These are phyloP conservation scores for Keiferia lycopersicella DNA, from an alignment of 2,888 invertebrate species.

Conservation along the genomic window DNA sequence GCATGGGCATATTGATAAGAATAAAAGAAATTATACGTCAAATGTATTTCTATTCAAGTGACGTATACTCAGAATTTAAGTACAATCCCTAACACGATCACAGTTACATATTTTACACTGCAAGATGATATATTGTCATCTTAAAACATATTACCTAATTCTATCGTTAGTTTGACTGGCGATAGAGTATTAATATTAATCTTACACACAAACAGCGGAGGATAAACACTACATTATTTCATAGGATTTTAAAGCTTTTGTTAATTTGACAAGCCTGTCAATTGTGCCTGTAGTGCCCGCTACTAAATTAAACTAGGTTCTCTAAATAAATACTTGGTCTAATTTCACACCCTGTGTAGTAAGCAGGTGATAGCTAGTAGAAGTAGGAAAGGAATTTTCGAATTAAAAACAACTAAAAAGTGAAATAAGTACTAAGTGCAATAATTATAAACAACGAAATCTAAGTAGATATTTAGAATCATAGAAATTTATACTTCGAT, in stretches of 20 bases:
- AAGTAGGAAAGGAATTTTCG: not conserved
- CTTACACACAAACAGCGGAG: conserved; percentile 41
- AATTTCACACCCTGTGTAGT: conserved; percentile 60
- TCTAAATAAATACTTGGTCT: conserved; percentile 68
- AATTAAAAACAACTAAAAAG: not conserved
- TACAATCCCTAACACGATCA: not conserved
- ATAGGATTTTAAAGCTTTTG: conserved; percentile 37
- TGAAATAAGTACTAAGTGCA: not conserved
- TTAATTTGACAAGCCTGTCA: conserved; percentile 29
- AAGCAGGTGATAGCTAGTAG: conserved; percentile 33
- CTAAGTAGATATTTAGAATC: no score
- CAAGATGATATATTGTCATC: conserved; percentile 1
- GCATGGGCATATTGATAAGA: no score
- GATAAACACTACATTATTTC: conserved; percentile 29
- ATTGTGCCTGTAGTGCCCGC: conserved; percentile 31
- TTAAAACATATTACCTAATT: conserved; percentile 29
- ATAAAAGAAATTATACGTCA: not conserved
- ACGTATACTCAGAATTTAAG: not conserved
- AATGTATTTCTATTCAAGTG: not conserved
- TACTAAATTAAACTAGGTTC: conserved; percentile 42
- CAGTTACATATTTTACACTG: not conserved
- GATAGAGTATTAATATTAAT: conserved; percentile 46
- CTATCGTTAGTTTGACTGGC: conserved; percentile 62
- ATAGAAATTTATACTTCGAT: no score
- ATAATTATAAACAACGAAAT: no score